Base-by-base conservation (phyloP, 2,888 invertebrate genomes). In the Xestia sexstrigata region DNA sequence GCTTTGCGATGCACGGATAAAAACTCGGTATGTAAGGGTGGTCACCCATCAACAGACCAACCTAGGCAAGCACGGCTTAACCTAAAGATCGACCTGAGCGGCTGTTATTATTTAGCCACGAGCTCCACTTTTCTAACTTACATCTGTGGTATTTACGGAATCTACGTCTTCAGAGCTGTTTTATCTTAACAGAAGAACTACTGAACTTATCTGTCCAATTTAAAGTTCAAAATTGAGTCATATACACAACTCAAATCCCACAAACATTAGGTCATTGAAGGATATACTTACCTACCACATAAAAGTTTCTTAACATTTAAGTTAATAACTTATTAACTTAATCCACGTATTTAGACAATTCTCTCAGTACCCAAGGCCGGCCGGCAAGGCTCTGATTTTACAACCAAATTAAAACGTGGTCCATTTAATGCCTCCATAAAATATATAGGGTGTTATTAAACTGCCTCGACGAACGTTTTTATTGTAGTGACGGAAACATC, bases 371-470 rank as follows among this genome's bases (percentile, higher is more conserved):
- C 63, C 63, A 77, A 87, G 81, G 63, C 76, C 39, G 60, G 45
- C 75, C 65, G n/a, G n/a, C n/a, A 81, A 78, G 42, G 71, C 49
- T 87, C 74, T 66, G 78, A 84, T 86, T 94, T 94, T 93, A 95
- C 90, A 92, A 78, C 92, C 90, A 90, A 93, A 94, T 93, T 93
- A 93, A 93, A 92, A 89, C 87, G 80, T 87, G 78, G 83, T 82
- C 76, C 78, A 75, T 90, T 93, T 92, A 93, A 90, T 89, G 88
- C 88, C 84, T 74, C 87, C 91, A 93, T 95, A 94, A 94, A 95
- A 89, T 88, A 88, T 89, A 92, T 89, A 86, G 89, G 88, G 79
- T 87, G 88, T 91, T 92, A 93, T 92, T 93, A 91, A 91, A 92
- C 84, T 84, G 87, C 87, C 78, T 88, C 83, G 82, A 85, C 84